Base-by-base conservation (phyloP, 2,888 invertebrate genomes). In the Drosophila fulvimacula region DNA sequence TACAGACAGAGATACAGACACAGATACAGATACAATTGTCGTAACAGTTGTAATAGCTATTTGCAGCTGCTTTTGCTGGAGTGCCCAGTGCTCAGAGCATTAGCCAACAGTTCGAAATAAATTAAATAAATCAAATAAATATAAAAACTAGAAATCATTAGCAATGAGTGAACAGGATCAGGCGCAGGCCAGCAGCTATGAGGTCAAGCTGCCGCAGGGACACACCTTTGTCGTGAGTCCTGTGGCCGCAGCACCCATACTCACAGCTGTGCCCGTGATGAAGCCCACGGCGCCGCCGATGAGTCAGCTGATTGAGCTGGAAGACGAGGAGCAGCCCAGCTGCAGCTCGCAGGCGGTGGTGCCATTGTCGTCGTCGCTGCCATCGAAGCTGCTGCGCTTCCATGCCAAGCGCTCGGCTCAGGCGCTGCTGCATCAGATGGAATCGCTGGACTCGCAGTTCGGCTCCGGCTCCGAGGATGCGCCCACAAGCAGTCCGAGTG, bases 311-410 rank as follows among this genome's bases (percentile, higher is more conserved):
- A 7, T 30, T 17, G 49, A 36, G 38, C 38, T 42, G 4, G 34
- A 62, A 17, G 19, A 49, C 7, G 81, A 79, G n/a, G 80, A 88
- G 61, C 73, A 58, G 57, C 89, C 91, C 4, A 70, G 80, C 24
- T 79, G 86, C 74, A 86, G 86, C 53, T 80, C 79, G 5, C 86
- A 87, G 64, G 91, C 91, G 0, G 77, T 92, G 41, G 92, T 92
- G 42, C 92, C 92, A 0, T 51, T 92, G n/a, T 92, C 92, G 38
- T 89, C 92, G 2, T 92, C 92, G 38, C 67, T 92, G 65, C 92
- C 92, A 17, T 92, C 91, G 10, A 92, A 91, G 64, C 77, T 92
- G 52, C 69, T 92, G 46, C 89, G 92, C 5, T 73, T 91, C 42
- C 92, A 92, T 58, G 90, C 91, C 44, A 88, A 85, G 44, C 90